Base-by-base conservation (phyloP, 2,797 vertebrate species). In the Pseudomugil tenellus region DNA sequence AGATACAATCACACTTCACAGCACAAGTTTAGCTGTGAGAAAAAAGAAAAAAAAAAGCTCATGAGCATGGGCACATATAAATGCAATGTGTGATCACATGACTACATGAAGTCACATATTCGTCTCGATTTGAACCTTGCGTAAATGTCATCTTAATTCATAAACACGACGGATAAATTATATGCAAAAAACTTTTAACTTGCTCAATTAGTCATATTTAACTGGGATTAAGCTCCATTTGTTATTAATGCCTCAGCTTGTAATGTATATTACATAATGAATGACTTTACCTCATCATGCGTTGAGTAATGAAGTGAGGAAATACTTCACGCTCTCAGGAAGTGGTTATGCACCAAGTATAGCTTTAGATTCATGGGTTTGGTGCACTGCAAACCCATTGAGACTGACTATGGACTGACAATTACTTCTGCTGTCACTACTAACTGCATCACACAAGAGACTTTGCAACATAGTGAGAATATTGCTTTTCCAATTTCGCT, bases 401-500 rank as follows among this genome's bases (percentile, higher is more conserved):
- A 89, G 87, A 88, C 76, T 32, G 67, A 79, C 68, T 75, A 64
- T 72, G 43, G 77, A 79, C n/a, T 74, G 70, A 70, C 76, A 88
- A 92, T 90, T 91, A 88, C 74, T 91, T 91, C 72, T 77, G 87
- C 81, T 91, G 84, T 91, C 89, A 83, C 85, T 84, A 77, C 86
- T 84, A 90, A 92, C 87, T 81, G 84, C 80, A 91, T 92, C 86
- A 85, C 77, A 81, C 70, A 31, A 55, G 70, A 89, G 84, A 83
- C 77, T 87, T 80, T 68, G 76, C 80, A 39, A 83, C 80, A 82
- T 61, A 35, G 73, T 49, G 37, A 74, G 77, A 87, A 85, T 84
- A 90, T 88, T 87, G 81, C 85, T 80, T 83, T 88, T 84, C 71
- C 81, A 79, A 81, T 88, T 80, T 84, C 58, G 10, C 71, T 70